Conservation (phyloP, 2,113 vertebrate genomes). For the Myanophis thanlyinensis region DNA sequence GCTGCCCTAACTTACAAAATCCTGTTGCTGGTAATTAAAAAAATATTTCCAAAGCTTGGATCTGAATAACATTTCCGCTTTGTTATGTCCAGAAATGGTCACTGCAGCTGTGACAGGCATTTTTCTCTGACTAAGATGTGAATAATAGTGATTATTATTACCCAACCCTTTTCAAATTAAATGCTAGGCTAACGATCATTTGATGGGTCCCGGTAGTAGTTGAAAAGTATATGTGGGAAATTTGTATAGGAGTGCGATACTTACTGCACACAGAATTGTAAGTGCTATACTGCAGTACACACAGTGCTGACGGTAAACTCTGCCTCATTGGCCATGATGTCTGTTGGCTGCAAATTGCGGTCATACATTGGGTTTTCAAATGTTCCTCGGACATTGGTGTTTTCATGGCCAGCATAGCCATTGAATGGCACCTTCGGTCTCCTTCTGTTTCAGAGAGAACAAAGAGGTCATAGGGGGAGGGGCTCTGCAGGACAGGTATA, state of each 20-base stretch:
- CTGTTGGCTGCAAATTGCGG: constrained; percentile 94
- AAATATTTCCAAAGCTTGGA: background rate
- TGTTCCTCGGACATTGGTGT: constrained; percentile 90
- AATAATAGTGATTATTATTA: background rate
- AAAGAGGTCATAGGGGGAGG: background rate
- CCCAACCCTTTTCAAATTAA: background rate
- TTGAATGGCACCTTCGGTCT: constrained; percentile 99
- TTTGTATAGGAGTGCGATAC: constrained; percentile 34
- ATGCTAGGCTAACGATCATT: background rate
- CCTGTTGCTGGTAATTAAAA: background rate
- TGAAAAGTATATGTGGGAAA: background rate
- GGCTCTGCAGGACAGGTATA: background rate
- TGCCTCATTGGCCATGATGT: constrained; percentile 89
- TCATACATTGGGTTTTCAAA: constrained; percentile 99
- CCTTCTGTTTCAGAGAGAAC: constrained; percentile 72
- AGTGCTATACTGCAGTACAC: constrained; percentile 96
- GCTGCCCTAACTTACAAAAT: background rate
- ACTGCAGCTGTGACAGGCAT: background rate
- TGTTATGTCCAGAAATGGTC: background rate
- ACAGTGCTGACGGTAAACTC: constrained; percentile 99
- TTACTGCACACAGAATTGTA: constrained; percentile 56
- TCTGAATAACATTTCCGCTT: background rate
- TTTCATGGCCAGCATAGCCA: constrained; percentile 94
- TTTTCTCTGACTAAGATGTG: background rate
- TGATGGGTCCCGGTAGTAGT: background rate